A percentile compares a stretch with the other conserved stretches of the same genome.
These are phyloP conservation scores for Chinchilla lanigera DNA, from an alignment of 2,113 vertebrate genomes.

Conservation along the genomic window DNA sequence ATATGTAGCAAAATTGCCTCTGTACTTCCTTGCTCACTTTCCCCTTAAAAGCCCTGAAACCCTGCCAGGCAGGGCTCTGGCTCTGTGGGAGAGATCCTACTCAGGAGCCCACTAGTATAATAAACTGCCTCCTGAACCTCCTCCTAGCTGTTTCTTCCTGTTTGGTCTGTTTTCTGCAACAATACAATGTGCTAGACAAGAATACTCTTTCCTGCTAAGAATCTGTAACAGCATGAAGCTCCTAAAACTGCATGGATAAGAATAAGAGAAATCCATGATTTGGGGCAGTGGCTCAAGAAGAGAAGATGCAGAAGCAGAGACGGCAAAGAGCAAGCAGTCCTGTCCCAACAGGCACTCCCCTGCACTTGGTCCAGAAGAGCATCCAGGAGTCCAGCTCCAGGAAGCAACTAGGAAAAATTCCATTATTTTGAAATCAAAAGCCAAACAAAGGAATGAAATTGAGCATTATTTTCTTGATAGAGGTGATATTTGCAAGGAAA, in stretches of 20 bases:
- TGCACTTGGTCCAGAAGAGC: background rate
- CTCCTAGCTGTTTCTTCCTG: too few species aligned
- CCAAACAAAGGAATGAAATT: background rate
- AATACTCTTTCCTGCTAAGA: background rate
- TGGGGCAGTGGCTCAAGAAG: background rate
- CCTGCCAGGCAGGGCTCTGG: too few species aligned
- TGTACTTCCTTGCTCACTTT: too few species aligned
- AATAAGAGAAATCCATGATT: background rate
- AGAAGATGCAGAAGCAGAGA: background rate
- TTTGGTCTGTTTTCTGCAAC: too few species aligned
- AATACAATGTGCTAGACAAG: background rate
- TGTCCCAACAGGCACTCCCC: background rate
- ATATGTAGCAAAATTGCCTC: too few species aligned
- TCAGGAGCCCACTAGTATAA: too few species aligned
- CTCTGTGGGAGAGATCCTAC: too few species aligned
- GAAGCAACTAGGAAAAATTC: background rate
- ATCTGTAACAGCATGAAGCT: background rate
- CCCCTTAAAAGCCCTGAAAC: too few species aligned
- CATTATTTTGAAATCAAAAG: background rate
- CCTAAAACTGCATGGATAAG: background rate
- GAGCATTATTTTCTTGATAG: background rate
- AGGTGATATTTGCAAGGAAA: background rate
- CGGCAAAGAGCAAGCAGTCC: background rate
- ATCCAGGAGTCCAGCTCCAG: background rate
- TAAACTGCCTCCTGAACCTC: too few species aligned